Percentiles rank a stretch among this genome's conserved stretches.
Evolutionary conservation across 2,888 invertebrate species (phyloP).

Genomic region (Apeira syringaria): DNA sequence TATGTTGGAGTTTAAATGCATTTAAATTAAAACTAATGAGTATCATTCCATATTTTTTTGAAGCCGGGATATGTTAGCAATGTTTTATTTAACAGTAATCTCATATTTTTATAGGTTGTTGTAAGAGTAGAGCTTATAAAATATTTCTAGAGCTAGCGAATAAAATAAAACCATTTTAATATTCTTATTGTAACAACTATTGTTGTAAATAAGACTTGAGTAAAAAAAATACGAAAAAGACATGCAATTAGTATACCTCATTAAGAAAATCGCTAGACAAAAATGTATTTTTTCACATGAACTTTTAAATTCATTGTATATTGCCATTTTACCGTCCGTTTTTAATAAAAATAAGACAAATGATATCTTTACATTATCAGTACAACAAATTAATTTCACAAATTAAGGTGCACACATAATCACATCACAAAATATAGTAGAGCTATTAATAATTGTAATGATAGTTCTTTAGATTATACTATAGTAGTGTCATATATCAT

Average conservation of each 20-base stretch:
- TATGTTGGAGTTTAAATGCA: no score
- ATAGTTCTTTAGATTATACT: no score
- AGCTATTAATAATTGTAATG: no score
- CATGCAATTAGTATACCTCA: constrained; percentile 45
- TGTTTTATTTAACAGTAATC: constrained; percentile 60
- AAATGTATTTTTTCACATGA: constrained; percentile 60
- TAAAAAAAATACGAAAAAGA: constrained; percentile 8
- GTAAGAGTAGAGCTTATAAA: constrained; percentile 38
- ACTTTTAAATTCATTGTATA: constrained; percentile 38
- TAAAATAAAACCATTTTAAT: constrained; percentile 6
- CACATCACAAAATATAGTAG: not conserved
- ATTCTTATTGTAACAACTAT: no score
- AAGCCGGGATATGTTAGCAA: constrained; percentile 67
- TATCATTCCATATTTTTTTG: constrained; percentile 52
- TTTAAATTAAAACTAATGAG: constrained; percentile 42
- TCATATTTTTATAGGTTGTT: constrained; percentile 67
- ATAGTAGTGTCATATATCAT: not conserved
- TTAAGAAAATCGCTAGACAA: constrained; percentile 24
- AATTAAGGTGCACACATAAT: not conserved
- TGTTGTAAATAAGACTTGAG: no score
- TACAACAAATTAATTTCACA: not conserved
- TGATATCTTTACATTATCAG: not conserved
- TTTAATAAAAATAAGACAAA: constrained; percentile 7
- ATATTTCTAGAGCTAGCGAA: constrained; percentile 12
- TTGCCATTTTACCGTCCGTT: constrained; percentile 46